phyloP scores from a whole-genome alignment of 2,888 invertebrate genomes.

The Lottia scabra region DNA sequence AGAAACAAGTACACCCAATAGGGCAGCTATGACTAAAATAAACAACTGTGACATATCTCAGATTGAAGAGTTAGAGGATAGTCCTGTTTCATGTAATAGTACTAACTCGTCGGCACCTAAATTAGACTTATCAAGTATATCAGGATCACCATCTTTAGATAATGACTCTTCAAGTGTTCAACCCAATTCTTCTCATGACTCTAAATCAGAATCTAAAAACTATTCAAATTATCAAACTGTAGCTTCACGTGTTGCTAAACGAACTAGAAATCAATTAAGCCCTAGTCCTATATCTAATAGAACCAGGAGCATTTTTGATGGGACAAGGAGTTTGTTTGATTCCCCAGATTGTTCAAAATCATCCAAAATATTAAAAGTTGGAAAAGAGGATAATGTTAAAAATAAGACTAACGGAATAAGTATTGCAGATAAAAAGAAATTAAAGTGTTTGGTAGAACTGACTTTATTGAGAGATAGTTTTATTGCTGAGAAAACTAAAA shows the following conservation, averaged over 20 bases:
- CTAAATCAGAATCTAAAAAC: too few relatives aligned
- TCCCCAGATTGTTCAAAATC: conserved; percentile 1
- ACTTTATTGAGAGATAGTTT: conserved; percentile 4
- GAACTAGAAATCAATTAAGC: not conserved
- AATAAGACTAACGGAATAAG: not conserved
- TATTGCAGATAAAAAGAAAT: not conserved
- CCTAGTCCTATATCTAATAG: not conserved
- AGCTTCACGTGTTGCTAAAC: not conserved
- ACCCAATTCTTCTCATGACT: too few relatives aligned
- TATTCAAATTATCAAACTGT: too few relatives aligned
- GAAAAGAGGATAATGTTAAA: not conserved
- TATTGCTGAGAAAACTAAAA: conserved; percentile 13
- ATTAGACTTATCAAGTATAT: conserved; percentile 15
- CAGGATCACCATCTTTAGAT: conserved; percentile 5
- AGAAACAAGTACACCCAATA: conserved; percentile 51
- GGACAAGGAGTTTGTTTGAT: conserved; percentile 30
- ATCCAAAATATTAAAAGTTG: not conserved
- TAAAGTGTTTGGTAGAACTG: not conserved
- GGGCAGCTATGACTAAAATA: conserved; percentile 28
- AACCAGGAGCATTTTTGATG: conserved; percentile 12
- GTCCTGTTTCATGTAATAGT: conserved; percentile 1
- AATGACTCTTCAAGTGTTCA: not conserved
- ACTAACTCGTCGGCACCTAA: not conserved
- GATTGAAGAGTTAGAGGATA: conserved; percentile 33
- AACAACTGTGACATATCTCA: conserved; percentile 37